Evolutionary conservation across 2,888 invertebrate genomes (phyloP).

Genomic region (Drosophila meridiana): DNA sequence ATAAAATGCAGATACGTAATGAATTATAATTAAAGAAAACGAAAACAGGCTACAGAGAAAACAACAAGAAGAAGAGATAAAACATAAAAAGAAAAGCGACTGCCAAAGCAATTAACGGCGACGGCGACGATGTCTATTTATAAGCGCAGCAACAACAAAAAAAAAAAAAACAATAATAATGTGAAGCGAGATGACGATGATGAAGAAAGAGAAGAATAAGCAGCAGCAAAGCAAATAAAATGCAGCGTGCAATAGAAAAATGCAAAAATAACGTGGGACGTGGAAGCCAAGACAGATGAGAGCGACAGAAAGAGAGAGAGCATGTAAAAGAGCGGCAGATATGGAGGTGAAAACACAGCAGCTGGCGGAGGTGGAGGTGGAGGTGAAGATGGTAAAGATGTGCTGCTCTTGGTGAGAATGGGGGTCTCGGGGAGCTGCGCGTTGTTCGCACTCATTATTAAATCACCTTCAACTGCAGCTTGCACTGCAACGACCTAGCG

Average conservation of each 20-base stretch:
- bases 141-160: constrained; percentile 38
- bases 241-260: constrained; percentile 37
- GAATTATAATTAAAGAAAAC: constrained; percentile 71
- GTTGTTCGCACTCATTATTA: constrained; percentile 62
- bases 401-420: background rate
- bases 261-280: constrained; percentile 40
- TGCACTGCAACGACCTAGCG: constrained; percentile 73
- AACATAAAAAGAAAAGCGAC: constrained; percentile 16
- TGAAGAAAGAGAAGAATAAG: constrained; percentile 16
- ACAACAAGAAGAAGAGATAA: background rate
- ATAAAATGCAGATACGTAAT: constrained; percentile 70
- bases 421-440: background rate
- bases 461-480: constrained; percentile 82
- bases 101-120: constrained; percentile 55
- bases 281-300: constrained; percentile 10
- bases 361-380: background rate
- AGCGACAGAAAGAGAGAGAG: background rate
- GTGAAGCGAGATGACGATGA: constrained; percentile 10
- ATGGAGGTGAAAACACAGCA: background rate
- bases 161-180: constrained; percentile 1
- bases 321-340: background rate
- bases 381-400: background rate
- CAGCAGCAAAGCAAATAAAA: constrained; percentile 15
- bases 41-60: constrained; percentile 32
- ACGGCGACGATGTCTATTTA: constrained; percentile 63